Base-by-base conservation (phyloP, 2,797 vertebrate genomes). In the Anguilla marmorata region DNA sequence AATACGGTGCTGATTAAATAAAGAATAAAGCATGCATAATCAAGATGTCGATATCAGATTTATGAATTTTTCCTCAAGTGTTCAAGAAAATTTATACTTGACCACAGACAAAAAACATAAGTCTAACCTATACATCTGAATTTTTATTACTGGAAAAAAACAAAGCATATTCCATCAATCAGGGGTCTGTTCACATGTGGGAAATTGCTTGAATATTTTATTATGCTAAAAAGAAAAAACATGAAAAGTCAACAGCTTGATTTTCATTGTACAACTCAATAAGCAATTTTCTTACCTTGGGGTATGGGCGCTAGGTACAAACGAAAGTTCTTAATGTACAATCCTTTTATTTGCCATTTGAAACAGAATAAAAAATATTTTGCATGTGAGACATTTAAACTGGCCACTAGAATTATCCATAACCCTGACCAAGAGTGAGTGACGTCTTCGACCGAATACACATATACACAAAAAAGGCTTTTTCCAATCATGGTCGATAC, bases 101-200 rank as follows among this genome's bases (percentile, higher is more conserved):
- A 30, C 79, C 21, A 50, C 16, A 48, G 19, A 41, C 14, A 19
- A 79, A 74, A 66, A 30, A 30, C 69, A 27, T 27, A 27, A 76
- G 72, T 48, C 2, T 45, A 37, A 69, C 24, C 58, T 66, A 91
- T 90, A 90, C 79, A 48, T 74, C 27, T 87, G 48, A 27, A 84
- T 45, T 88, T 94, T 94, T 94, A 94, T 94, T 94, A 85, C 72
- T 89, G 84, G 79, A 85, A 87, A 86, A 92, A 90, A 83, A 90
- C 89, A 93, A 94, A 94, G 92, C 91, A 92, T 87, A 21, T 88
- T 89, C 86, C 66, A 88, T 89, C 50, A 52, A 76, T 86, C n/a
- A 85, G 19, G 58, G 19, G 74, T 79, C n/a, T 84, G 19, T 66
- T 86, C 4, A 27, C 52, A 45, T 85, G 89, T 85, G 89, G 58